Evolutionary conservation across 1,140 invertebrate genomes (phyloP).

Genomic region (Lethocerus indicus): DNA sequence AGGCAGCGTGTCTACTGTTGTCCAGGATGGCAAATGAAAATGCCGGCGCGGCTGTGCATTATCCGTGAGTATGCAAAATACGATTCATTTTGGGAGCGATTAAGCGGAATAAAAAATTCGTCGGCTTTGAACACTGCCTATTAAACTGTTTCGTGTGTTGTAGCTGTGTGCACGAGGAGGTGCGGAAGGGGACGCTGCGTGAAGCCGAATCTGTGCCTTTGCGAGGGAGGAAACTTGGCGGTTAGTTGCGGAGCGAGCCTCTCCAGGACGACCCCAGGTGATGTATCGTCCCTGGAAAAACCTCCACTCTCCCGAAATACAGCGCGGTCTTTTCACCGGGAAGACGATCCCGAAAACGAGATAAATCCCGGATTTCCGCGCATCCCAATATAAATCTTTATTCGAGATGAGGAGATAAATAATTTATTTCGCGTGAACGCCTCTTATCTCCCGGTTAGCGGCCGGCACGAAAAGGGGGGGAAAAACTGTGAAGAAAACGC

Average conservation of each 20-base stretch:
- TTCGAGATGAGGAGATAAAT: too few relatives aligned
- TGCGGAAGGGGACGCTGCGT: constrained; percentile 60
- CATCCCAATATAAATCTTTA: too few relatives aligned
- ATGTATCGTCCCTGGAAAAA: not conserved
- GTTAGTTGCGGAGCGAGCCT: constrained; percentile 20
- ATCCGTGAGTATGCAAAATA: constrained; percentile 49
- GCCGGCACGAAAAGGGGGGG: too few relatives aligned
- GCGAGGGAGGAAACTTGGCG: constrained; percentile 41
- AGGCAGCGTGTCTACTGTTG: constrained; percentile 55
- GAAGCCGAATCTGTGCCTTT: constrained; percentile 66
- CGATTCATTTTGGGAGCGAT: not conserved
- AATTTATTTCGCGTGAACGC: too few relatives aligned
- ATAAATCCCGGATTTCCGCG: too few relatives aligned
- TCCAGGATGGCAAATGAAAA: constrained; percentile 60
- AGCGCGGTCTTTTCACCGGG: not conserved
- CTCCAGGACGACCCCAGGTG: too few relatives aligned
- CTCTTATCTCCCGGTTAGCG: too few relatives aligned
- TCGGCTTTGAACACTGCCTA: not conserved
- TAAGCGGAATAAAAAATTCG: not conserved
- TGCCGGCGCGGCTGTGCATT: constrained; percentile 50
- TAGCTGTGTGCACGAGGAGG: constrained; percentile 57
- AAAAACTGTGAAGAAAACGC: too few relatives aligned
- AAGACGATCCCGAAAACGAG: too few relatives aligned
- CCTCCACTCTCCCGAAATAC: not conserved
- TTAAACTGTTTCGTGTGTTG: constrained; percentile 17